Percentiles rank a stretch among this genome's conserved stretches.
phyloP scores from a whole-genome alignment of 1,140 invertebrate genomes.

The Drosophila chauvacae region DNA sequence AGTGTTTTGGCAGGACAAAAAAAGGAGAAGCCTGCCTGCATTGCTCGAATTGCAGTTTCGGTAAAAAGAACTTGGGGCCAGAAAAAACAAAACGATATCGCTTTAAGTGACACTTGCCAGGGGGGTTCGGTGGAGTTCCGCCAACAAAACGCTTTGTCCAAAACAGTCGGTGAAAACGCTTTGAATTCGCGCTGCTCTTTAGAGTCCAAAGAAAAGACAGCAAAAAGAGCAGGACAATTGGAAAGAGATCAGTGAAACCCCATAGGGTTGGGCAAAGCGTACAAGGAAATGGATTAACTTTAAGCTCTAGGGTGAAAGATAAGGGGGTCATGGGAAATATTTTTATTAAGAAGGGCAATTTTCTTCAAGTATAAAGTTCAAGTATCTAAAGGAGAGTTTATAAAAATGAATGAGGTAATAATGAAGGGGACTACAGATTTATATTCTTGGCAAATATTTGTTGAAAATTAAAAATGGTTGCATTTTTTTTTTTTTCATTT shows the following conservation, averaged over 20 bases:
- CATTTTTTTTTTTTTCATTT: not conserved
- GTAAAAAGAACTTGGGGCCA: conserved; percentile 34
- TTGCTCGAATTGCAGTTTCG: conserved; percentile 59
- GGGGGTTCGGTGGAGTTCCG: conserved; percentile 12
- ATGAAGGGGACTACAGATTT: not conserved
- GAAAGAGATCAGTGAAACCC: conserved; percentile 24
- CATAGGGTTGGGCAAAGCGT: not conserved
- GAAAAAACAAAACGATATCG: conserved; percentile 56
- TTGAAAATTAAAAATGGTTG: fast-evolving
- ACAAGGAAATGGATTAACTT: conserved; percentile 1
- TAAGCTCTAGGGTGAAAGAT: not conserved
- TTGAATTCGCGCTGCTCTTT: conserved; percentile 29
- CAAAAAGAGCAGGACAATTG: conserved; percentile 8
- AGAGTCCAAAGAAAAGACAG: not conserved
- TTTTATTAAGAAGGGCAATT: not conserved
- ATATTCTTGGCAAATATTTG: not conserved
- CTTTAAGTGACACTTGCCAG: conserved; percentile 67
- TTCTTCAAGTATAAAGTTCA: too few relatives aligned
- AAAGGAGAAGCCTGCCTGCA: conserved; percentile 54
- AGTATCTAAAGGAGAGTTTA: not conserved
- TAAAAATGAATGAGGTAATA: not conserved
- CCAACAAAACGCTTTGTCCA: conserved; percentile 44
- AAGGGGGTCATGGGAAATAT: not conserved
- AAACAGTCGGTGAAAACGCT: conserved; percentile 37
- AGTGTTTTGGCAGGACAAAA: conserved; percentile 44